Evolutionary conservation across 2,888 invertebrate genomes (phyloP).

Genomic region (Loripinus fragilis): DNA sequence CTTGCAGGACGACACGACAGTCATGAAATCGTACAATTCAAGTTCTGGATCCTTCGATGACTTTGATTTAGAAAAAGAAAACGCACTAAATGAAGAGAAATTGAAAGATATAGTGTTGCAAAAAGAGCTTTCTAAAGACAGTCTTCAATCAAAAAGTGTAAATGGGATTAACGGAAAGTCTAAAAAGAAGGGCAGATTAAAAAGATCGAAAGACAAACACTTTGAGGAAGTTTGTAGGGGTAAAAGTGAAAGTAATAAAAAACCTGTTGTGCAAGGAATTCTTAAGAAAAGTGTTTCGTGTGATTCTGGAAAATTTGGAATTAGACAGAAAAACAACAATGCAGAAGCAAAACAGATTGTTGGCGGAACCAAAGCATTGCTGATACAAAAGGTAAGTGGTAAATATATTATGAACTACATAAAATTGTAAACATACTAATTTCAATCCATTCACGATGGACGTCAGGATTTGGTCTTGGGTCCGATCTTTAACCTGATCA

Average conservation of each 20-base stretch:
- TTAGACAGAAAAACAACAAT: not conserved
- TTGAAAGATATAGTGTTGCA: conserved; percentile 25
- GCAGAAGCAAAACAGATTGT: not conserved
- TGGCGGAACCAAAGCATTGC: conserved; percentile 25
- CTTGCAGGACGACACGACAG: not conserved
- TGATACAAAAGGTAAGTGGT: conserved; percentile 41
- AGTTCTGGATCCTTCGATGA: conserved; percentile 24
- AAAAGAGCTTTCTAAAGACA: conserved; percentile 26
- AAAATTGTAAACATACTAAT: too few relatives aligned
- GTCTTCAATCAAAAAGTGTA: conserved; percentile 36
- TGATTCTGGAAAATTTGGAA: conserved; percentile 22
- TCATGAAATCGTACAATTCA: conserved; percentile 34
- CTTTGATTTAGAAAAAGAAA: conserved; percentile 34
- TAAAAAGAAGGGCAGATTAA: not conserved
- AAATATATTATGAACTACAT: not conserved
- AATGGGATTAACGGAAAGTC: conserved; percentile 1
- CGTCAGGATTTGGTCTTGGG: too few relatives aligned
- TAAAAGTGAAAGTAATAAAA: not conserved
- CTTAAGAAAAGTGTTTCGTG: conserved; percentile 46
- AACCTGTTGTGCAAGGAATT: conserved; percentile 11
- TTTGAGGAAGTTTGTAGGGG: not conserved
- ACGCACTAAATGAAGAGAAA: conserved; percentile 46
- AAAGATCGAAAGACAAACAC: not conserved
- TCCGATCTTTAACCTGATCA: too few relatives aligned
- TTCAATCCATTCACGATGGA: too few relatives aligned